These are phyloP conservation scores for Platynereis dumerilii DNA, from an alignment of 2,888 invertebrate genomes.

Conservation along the genomic window DNA sequence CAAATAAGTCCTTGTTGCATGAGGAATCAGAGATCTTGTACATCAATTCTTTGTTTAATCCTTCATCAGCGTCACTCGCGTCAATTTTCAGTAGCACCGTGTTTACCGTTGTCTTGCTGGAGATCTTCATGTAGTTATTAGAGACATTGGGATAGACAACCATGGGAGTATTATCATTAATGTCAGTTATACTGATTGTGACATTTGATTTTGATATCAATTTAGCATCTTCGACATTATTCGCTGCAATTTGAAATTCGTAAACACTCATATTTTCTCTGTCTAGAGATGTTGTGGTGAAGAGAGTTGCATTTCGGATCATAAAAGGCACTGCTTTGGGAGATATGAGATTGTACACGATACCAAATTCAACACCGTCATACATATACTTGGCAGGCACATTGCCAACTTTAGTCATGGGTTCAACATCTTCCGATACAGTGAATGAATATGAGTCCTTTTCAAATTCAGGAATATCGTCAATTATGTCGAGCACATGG, in stretches of 20 bases:
- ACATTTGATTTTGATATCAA: conserved; percentile 1
- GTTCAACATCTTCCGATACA: conserved; percentile 18
- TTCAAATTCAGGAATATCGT: conserved; percentile 20
- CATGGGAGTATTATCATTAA: conserved; percentile 16
- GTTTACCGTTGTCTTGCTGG: background rate
- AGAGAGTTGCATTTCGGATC: background rate
- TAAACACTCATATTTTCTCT: conserved; percentile 26
- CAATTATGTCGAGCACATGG: conserved; percentile 17
- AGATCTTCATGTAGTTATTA: conserved; percentile 1
- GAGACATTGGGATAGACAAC: conserved; percentile 5
- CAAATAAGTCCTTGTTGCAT: conserved; percentile 11
- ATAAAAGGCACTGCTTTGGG: too few species aligned
- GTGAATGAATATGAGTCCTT: conserved; percentile 14
- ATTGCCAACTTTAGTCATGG: conserved; percentile 18
- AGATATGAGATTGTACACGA: too few species aligned
- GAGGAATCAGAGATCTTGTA: conserved; percentile 3
- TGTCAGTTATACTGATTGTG: conserved; percentile 4
- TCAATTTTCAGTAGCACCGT: background rate
- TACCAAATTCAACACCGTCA: too few species aligned
- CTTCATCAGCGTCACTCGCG: conserved; percentile 13
- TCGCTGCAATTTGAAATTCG: conserved; percentile 4
- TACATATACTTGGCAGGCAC: conserved; percentile 19
- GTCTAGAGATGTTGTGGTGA: conserved; percentile 20
- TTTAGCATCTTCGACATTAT: conserved; percentile 2
- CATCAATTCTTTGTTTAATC: conserved; percentile 7